Conservation (phyloP, 2,888 invertebrate genomes). For the Osmoderma eremita region DNA sequence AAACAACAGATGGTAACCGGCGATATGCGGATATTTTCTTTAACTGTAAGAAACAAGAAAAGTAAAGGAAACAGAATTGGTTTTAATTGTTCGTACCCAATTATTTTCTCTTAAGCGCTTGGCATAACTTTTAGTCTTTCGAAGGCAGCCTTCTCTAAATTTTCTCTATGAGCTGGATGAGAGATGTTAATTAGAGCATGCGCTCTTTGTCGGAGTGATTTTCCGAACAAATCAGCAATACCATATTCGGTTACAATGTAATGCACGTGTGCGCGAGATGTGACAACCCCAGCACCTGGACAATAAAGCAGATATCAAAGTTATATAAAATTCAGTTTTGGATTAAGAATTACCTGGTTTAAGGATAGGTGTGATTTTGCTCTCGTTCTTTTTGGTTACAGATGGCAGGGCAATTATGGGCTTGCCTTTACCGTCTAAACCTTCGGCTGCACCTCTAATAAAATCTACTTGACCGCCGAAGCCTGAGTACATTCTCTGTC, state of each 20-base stretch:
- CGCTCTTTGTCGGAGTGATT: constrained; percentile 87
- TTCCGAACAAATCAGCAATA: constrained; percentile 89
- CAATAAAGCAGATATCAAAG: constrained; percentile 42
- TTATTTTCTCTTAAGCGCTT: constrained; percentile 62
- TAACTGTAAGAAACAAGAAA: constrained; percentile 22
- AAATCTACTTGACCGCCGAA: constrained; percentile 97
- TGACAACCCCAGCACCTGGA: constrained; percentile 92
- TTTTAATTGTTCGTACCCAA: constrained; percentile 5
- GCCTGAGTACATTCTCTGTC: constrained; percentile 81
- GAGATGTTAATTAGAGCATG: constrained; percentile 89
- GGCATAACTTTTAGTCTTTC: constrained; percentile 85
- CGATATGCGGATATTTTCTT: constrained; percentile 16
- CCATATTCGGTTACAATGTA: constrained; percentile 95
- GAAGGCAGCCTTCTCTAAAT: constrained; percentile 87
- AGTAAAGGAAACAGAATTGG: not conserved
- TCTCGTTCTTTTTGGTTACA: constrained; percentile 78
- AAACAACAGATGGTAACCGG: constrained; percentile 10
- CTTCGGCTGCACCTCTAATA: constrained; percentile 88
- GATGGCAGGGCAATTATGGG: constrained; percentile 93
- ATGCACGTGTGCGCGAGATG: constrained; percentile 90
- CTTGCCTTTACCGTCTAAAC: constrained; percentile 86
- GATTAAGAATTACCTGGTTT: constrained; percentile 75
- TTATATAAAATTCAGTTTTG: not conserved
- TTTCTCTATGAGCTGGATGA: constrained; percentile 87
- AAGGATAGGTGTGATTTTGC: constrained; percentile 85